These are phyloP conservation scores for Argyrosomus japonicus DNA, from an alignment of 2,113 vertebrate species.

Conservation along the genomic window DNA sequence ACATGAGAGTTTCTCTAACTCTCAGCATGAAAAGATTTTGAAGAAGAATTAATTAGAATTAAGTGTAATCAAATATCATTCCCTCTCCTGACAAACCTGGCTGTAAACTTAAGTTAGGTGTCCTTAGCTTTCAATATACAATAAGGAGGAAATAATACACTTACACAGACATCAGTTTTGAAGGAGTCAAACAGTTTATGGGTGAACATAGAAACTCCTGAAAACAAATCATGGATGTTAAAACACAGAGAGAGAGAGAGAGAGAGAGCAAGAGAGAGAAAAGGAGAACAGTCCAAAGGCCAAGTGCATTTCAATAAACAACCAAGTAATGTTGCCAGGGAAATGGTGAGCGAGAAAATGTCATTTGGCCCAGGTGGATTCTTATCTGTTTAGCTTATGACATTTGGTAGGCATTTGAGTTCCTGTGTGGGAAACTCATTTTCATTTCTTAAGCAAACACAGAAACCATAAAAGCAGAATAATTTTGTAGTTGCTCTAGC, in stretches of 20 bases:
- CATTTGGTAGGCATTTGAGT: conserved; percentile 31
- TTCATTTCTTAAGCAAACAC: conserved; percentile 37
- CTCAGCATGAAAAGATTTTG: no score
- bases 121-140: not conserved
- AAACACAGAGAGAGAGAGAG: not conserved
- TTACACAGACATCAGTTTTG: not conserved
- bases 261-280: not conserved
- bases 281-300: conserved; percentile 20
- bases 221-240: not conserved
- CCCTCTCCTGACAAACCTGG: not conserved
- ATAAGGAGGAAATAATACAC: not conserved
- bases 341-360: conserved; percentile 49
- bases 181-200: not conserved
- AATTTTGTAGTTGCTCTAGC: not conserved
- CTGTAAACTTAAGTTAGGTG: not conserved
- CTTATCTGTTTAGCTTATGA: conserved; percentile 35
- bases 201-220: not conserved
- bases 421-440: conserved; percentile 10
- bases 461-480: conserved; percentile 20
- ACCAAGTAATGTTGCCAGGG: conserved; percentile 22
- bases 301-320: conserved; percentile 49
- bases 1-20: no score
- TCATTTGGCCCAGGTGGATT: conserved; percentile 49
- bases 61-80: not conserved
- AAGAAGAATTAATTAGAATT: not conserved